phyloP scores from a whole-genome alignment of 2,888 invertebrate species.

The Pecten maximus region DNA sequence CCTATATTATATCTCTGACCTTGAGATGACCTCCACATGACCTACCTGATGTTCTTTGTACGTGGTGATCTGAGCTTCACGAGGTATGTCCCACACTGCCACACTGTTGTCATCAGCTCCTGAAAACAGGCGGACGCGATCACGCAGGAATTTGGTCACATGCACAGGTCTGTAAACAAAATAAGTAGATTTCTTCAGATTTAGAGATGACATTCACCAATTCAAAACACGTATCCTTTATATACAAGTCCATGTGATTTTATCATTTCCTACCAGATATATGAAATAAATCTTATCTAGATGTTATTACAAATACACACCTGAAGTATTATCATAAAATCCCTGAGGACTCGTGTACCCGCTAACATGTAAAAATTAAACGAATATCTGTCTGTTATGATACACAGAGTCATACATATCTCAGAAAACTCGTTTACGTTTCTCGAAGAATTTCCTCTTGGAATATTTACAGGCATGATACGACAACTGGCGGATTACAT shows the following conservation, averaged over 20 bases:
- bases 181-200: not conserved
- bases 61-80: constrained; percentile 88
- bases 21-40: too few species aligned
- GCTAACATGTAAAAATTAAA: not conserved
- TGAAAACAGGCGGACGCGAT: constrained; percentile 90
- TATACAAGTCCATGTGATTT: too few species aligned
- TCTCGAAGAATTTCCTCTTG: not conserved
- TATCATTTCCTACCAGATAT: too few species aligned
- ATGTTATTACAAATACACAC: too few species aligned
- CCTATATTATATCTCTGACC: too few species aligned
- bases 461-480: not conserved
- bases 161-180: constrained; percentile 86
- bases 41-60: constrained; percentile 83
- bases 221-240: too few species aligned
- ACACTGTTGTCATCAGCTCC: constrained; percentile 96
- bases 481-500: not conserved
- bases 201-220: too few species aligned
- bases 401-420: not conserved
- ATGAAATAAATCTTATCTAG: too few species aligned
- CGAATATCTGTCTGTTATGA: not conserved
- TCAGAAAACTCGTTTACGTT: not conserved
- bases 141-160: constrained; percentile 91
- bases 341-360: not conserved
- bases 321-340: too few species aligned
- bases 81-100: constrained; percentile 95